Percentiles rank a stretch among this genome's conserved stretches.
Conservation (phyloP, 2,888 invertebrate species). For the Priocnemis perturbator region DNA sequence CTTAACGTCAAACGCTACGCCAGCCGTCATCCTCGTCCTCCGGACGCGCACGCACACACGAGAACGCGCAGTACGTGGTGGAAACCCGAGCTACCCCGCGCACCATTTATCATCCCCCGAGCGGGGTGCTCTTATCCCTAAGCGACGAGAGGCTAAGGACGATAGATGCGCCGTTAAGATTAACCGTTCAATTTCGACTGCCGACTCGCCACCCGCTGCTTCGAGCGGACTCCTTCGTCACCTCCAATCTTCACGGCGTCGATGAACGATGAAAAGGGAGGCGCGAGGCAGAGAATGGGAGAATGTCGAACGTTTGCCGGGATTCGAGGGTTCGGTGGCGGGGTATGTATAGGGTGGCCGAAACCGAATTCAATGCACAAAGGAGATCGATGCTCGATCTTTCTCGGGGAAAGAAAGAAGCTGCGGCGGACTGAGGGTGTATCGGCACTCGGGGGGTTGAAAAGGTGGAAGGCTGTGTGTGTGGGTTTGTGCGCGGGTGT, state of each 20-base stretch:
- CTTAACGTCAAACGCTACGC: too few species aligned
- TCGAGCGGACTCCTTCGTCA: conserved; percentile 43
- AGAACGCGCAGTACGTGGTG: too few species aligned
- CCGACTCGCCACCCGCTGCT: conserved; percentile 26
- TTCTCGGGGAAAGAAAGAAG: too few species aligned
- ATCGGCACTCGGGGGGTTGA: too few species aligned
- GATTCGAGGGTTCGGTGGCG: not conserved
- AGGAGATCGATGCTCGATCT: not conserved
- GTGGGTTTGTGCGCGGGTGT: too few species aligned
- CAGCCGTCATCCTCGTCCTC: too few species aligned
- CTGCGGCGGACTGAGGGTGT: too few species aligned
- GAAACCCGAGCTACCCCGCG: too few species aligned
- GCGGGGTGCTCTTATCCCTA: conserved; percentile 40
- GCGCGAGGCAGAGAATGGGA: not conserved
- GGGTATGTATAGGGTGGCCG: too few species aligned
- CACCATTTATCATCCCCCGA: conserved; percentile 7
- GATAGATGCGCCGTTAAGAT: conserved; percentile 63
- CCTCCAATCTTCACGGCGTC: conserved; percentile 48
- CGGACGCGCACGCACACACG: too few species aligned
- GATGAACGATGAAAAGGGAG: conserved; percentile 37
- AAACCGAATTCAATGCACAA: not conserved
- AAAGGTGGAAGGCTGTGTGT: too few species aligned
- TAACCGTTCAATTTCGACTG: conserved; percentile 60
- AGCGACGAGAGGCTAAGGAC: conserved; percentile 46
- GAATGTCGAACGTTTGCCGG: not conserved